Conservation (phyloP, 2,113 vertebrate genomes). For the Tragulus kanchil region DNA sequence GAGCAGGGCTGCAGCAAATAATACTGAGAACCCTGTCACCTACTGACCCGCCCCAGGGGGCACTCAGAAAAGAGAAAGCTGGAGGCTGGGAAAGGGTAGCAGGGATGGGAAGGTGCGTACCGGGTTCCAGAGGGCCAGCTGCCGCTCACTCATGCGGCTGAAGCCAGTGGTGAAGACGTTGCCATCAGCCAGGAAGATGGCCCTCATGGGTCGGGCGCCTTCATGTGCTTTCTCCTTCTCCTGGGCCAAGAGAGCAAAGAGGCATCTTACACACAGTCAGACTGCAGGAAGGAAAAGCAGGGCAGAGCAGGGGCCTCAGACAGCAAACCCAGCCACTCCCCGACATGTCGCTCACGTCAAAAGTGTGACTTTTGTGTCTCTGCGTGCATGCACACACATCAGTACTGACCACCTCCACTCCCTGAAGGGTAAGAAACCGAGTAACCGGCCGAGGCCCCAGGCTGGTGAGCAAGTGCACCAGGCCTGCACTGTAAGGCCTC, state of each 20-base stretch:
- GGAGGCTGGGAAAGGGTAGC: rapidly evolving
- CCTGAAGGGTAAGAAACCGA: neutral
- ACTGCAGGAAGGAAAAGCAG: neutral
- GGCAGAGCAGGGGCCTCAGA: neutral
- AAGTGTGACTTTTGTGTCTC: neutral
- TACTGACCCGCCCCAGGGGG: too few relatives aligned
- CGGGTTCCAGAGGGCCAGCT: conserved; percentile 96
- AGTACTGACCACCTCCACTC: neutral
- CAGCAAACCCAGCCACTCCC: neutral
- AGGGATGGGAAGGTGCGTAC: conserved; percentile 80
- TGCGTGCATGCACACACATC: neutral
- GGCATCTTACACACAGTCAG: neutral
- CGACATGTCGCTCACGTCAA: rapidly evolving
- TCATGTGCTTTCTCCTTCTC: conserved; percentile 98
- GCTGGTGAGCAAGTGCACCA: neutral
- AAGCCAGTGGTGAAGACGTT: conserved; percentile 98
- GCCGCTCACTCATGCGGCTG: conserved; percentile 98
- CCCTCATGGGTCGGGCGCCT: conserved; percentile 96
- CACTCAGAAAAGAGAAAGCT: neutral
- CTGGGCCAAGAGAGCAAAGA: conserved; percentile 84
- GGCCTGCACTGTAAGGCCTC: neutral
- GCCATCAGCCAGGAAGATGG: conserved; percentile 95
- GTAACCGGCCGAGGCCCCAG: neutral
- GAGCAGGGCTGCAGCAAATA: neutral
- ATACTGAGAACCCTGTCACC: neutral